Conservation (phyloP, 2,888 invertebrate species). For the Philereme vetulata region DNA sequence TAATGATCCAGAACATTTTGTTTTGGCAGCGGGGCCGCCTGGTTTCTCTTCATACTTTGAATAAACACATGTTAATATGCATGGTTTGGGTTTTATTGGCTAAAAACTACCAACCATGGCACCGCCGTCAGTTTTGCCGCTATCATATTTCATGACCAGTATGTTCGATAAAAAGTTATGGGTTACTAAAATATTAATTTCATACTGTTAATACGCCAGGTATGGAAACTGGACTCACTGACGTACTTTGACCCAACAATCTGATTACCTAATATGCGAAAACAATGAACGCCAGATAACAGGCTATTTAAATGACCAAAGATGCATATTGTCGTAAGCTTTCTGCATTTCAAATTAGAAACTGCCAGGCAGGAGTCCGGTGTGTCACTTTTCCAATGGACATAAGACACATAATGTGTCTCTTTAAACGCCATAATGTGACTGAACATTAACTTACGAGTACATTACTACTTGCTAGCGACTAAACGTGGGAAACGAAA, state of each 20-base stretch:
- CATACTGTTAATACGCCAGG: conserved; percentile 10
- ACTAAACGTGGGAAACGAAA: conserved; percentile 37
- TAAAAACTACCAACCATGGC: conserved; percentile 8
- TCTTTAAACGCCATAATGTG: conserved; percentile 23
- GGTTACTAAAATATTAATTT: conserved; percentile 9
- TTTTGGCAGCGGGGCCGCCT: conserved; percentile 16
- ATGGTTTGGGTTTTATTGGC: conserved; percentile 18
- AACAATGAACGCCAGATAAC: not conserved
- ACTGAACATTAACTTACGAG: conserved; percentile 25
- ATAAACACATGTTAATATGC: conserved; percentile 18
- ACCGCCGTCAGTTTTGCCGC: conserved; percentile 13
- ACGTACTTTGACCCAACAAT: not conserved
- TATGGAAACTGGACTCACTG: too few species aligned
- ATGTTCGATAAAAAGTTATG: conserved; percentile 13
- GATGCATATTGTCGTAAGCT: not conserved
- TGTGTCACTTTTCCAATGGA: not conserved
- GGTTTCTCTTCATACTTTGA: conserved; percentile 24
- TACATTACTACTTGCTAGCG: conserved; percentile 29
- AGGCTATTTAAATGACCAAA: not conserved
- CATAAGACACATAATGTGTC: conserved; percentile 10
- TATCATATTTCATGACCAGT: conserved; percentile 23
- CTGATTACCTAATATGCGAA: not conserved
- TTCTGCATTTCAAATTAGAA: conserved; percentile 6
- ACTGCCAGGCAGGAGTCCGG: conserved; percentile 4
- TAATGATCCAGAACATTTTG: conserved; percentile 33